These are phyloP conservation scores for Todiramphus chloris DNA, from an alignment of 2,113 vertebrate genomes.

Conservation along the genomic window DNA sequence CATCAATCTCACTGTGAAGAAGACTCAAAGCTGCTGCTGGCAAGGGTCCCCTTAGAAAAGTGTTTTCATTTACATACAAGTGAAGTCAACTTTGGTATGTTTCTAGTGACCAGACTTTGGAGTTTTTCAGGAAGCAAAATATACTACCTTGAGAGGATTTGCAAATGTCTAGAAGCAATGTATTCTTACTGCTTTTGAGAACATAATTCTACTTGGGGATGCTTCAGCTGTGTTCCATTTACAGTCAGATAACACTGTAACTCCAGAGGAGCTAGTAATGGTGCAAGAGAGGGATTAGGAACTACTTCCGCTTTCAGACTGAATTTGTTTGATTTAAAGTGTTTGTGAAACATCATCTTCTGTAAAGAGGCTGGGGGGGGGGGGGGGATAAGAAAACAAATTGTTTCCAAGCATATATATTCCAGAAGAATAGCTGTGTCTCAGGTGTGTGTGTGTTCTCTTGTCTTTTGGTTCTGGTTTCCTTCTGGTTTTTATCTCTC, in stretches of 20 bases:
- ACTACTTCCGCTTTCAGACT: neutral
- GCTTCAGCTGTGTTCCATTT: neutral
- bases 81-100: neutral
- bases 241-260: neutral
- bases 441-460: neutral
- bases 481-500: neutral
- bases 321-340: neutral
- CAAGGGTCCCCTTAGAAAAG: neutral
- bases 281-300: neutral
- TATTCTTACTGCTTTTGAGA: neutral
- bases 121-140: neutral
- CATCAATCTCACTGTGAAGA: neutral
- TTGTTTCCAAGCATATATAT: neutral
- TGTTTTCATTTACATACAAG: neutral
- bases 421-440: neutral
- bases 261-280: neutral
- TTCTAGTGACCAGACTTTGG: neutral
- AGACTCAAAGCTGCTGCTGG: neutral
- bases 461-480: neutral
- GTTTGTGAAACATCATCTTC: neutral
- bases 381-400: neutral
- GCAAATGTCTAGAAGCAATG: neutral
- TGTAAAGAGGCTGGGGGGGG: neutral
- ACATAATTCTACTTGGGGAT: neutral
- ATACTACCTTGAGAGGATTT: neutral